These are phyloP conservation scores for Acyrthosiphon pisum DNA, from an alignment of 1,140 invertebrate genomes.

Conservation along the genomic window DNA sequence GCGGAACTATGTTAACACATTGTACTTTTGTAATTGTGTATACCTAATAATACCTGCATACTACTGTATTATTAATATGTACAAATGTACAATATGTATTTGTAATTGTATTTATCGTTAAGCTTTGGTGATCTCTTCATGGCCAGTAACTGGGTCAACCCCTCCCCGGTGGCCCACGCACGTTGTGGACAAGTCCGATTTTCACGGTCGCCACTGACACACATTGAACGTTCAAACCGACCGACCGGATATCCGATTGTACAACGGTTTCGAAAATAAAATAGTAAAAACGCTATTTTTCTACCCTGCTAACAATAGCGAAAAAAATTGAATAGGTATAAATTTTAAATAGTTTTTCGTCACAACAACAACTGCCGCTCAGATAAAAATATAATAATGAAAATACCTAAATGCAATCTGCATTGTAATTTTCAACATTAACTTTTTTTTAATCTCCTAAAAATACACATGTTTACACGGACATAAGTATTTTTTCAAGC, in stretches of 20 bases:
- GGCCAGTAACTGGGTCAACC: constrained; percentile 54
- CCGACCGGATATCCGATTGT: constrained; percentile 48
- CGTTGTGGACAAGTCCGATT: constrained; percentile 42
- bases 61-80: not conserved
- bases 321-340: constrained; percentile 16
- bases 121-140: constrained; percentile 43
- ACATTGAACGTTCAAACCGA: not conserved
- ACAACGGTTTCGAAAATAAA: constrained; percentile 13
- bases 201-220: constrained; percentile 54
- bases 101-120: constrained; percentile 25
- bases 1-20: not conserved
- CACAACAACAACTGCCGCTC: not conserved
- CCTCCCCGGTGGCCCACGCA: not conserved
- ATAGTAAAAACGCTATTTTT: not conserved
- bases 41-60: not conserved
- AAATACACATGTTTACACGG: not conserved
- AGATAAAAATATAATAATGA: not conserved
- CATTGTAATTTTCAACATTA: not conserved
- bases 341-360: not conserved
- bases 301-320: constrained; percentile 10
- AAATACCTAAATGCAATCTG: not conserved
- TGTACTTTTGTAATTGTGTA: not conserved
- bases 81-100: not conserved
- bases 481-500: not conserved
- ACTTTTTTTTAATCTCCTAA: not conserved